A percentile compares a stretch with the other conserved stretches of the same genome.
These are phyloP conservation scores for Entelurus aequoreus DNA, from an alignment of 2,113 vertebrate genomes.

Conservation along the genomic window DNA sequence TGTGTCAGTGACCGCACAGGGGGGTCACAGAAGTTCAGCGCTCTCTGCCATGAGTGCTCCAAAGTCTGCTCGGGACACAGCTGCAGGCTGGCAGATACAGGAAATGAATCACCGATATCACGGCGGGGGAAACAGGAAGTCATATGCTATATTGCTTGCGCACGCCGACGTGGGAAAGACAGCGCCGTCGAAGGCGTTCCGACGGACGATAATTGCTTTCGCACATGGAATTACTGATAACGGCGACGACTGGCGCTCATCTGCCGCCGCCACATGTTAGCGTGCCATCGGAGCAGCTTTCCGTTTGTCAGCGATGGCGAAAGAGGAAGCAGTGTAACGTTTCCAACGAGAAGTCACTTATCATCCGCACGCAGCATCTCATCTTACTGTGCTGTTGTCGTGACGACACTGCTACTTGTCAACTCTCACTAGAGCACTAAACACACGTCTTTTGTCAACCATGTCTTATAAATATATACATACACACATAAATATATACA, in stretches of 20 bases:
- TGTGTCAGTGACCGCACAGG: constrained; percentile 63
- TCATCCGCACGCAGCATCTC: constrained; percentile 40
- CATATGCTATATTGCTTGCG: constrained; percentile 16
- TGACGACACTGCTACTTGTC: constrained; percentile 35
- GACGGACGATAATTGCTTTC: neutral
- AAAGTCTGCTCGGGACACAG: constrained; percentile 43
- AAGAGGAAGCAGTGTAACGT: constrained; percentile 47
- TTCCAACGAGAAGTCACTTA: constrained; percentile 50
- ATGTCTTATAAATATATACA: neutral
- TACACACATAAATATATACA: too few relatives aligned
- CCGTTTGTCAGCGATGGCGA: constrained; percentile 37
- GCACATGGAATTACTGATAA: neutral
- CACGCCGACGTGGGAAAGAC: constrained; percentile 23
- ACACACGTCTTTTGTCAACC: neutral
- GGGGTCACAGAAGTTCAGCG: constrained; percentile 68
- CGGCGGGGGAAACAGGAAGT: constrained; percentile 10
- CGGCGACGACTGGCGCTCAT: neutral
- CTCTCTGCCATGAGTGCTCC: constrained; percentile 44
- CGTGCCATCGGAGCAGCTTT: constrained; percentile 41
- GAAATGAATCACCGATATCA: constrained; percentile 48
- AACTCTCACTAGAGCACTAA: neutral
- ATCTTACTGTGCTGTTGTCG: constrained; percentile 41
- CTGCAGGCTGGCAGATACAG: constrained; percentile 22
- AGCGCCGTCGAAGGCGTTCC: neutral
- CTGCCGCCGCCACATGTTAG: neutral